A percentile compares a stretch with the other conserved stretches of the same genome.
Evolutionary conservation across 2,113 vertebrate species (phyloP).

Genomic region (Larimichthys polyactis): DNA sequence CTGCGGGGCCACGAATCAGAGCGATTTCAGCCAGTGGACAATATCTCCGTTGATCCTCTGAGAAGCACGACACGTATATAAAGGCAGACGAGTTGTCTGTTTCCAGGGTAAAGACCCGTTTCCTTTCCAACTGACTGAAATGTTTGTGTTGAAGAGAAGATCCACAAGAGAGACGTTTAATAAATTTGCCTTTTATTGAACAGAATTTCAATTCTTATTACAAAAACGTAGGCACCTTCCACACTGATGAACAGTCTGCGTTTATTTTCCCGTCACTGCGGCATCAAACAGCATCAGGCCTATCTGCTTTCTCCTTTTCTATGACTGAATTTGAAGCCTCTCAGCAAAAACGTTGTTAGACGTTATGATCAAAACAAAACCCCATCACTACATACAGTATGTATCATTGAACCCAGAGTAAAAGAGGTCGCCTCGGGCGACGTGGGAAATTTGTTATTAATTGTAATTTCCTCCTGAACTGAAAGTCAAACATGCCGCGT

Average conservation of each 20-base stretch:
- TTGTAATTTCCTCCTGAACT: neutral
- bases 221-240: slow-evolving; percentile 71
- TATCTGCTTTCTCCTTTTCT: neutral
- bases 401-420: slow-evolving; percentile 2
- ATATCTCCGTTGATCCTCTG: neutral
- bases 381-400: slow-evolving; percentile 15
- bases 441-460: neutral
- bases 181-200: slow-evolving; percentile 73
- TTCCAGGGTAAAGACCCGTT: too few species aligned
- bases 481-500: slow-evolving; percentile 36
- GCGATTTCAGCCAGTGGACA: neutral
- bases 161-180: slow-evolving; percentile 15
- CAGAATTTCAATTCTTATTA: slow-evolving; percentile 56
- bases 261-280: neutral
- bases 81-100: neutral
- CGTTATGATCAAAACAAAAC: neutral
- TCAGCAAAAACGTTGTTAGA: slow-evolving; percentile 1
- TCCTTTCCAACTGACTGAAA: neutral
- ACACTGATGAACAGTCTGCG: slow-evolving; percentile 20
- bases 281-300: slow-evolving; percentile 10
- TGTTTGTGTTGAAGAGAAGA: neutral
- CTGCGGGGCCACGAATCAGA: neutral
- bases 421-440: neutral
- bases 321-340: slow-evolving; percentile 41
- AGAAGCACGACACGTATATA: neutral